Evolutionary conservation across 2,113 vertebrate genomes (phyloP).

Genomic region (Columbina picui): DNA sequence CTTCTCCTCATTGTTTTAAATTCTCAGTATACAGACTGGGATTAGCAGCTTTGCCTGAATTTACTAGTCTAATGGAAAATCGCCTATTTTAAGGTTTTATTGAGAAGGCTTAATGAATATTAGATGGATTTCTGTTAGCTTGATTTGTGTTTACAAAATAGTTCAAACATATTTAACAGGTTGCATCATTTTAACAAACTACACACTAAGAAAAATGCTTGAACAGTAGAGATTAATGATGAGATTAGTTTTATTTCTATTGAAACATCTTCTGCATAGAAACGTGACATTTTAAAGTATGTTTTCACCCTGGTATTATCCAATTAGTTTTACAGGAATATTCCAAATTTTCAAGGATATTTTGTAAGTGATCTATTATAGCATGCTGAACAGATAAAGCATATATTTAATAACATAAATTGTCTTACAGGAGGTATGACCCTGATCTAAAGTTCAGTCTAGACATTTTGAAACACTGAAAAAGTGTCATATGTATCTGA

Average conservation of each 20-base stretch:
- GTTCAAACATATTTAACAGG: background rate
- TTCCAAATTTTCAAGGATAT: background rate
- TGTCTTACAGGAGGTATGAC: background rate
- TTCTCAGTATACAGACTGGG: background rate
- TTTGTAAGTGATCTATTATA: background rate
- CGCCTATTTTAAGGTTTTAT: background rate
- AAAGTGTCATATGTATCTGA: background rate
- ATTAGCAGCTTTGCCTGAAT: background rate
- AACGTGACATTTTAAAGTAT: background rate
- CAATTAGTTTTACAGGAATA: background rate
- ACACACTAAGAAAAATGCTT: background rate
- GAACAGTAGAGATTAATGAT: background rate
- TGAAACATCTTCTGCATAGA: background rate
- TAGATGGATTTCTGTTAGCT: background rate
- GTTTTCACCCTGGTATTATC: background rate
- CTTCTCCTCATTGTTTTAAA: background rate
- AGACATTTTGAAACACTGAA: background rate
- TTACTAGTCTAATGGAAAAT: background rate
- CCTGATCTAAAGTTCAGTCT: background rate
- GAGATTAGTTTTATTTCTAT: background rate
- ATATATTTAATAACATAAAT: background rate
- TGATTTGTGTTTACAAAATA: conserved; percentile 9
- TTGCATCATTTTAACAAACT: background rate
- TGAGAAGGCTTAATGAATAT: background rate
- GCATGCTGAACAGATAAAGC: background rate